Evolutionary conservation across 2,113 vertebrate genomes (phyloP).

Genomic region (Chroicocephalus ridibundus): DNA sequence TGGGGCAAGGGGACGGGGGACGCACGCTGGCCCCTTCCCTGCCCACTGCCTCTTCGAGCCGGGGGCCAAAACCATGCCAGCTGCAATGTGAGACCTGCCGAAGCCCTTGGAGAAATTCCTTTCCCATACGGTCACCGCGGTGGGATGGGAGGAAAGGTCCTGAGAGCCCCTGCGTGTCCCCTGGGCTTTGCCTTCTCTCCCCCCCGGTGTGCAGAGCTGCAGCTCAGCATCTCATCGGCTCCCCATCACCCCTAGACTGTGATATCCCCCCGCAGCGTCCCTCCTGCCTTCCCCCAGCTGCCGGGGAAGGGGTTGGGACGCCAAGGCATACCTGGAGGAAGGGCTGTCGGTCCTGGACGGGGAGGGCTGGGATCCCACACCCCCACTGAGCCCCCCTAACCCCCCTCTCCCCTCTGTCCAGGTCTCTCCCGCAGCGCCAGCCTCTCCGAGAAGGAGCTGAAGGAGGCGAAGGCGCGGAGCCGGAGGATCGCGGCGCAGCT

Average conservation of each 20-base stretch:
- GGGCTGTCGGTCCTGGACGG: accelerated
- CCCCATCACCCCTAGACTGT: accelerated
- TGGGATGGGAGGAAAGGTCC: background rate
- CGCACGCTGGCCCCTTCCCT: accelerated
- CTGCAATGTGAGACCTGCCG: slow-evolving; percentile 37
- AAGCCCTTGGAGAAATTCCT: slow-evolving; percentile 64
- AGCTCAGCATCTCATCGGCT: background rate
- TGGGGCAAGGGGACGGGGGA: background rate
- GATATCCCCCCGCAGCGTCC: accelerated
- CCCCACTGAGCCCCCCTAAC: background rate
- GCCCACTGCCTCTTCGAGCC: background rate
- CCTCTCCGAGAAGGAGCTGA: slow-evolving; percentile 90
- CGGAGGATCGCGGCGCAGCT: slow-evolving; percentile 91
- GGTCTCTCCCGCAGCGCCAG: slow-evolving; percentile 85
- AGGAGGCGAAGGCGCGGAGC: slow-evolving; percentile 87
- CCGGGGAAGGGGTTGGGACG: background rate
- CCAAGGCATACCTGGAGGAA: background rate
- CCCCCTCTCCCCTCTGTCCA: slow-evolving; percentile 39
- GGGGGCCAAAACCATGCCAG: background rate
- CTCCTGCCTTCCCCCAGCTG: background rate
- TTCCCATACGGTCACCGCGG: background rate
- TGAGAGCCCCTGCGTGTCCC: background rate
- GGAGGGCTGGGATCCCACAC: background rate
- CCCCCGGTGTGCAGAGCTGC: background rate
- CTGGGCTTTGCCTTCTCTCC: background rate